A percentile compares a stretch with the other conserved stretches of the same genome.
Evolutionary conservation across 2,797 vertebrate genomes (phyloP).

Genomic region (Psittacula echo): DNA sequence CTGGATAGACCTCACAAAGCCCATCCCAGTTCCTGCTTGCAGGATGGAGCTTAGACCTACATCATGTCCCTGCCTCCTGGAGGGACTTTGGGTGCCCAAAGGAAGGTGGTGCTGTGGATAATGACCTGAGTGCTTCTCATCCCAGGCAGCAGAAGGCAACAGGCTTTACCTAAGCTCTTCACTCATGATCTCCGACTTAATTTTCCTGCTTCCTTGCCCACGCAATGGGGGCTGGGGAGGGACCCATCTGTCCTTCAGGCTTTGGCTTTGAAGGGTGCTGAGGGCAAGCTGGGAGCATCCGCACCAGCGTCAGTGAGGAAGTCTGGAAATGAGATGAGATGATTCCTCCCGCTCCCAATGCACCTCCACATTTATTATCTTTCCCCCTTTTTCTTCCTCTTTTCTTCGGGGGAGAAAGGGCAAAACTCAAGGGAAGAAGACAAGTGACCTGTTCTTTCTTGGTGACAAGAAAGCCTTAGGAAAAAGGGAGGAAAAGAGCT

Average conservation of each 20-base stretch:
- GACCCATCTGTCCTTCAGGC: neutral
- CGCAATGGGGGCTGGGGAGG: neutral
- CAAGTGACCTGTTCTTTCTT: neutral
- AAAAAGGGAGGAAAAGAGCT: neutral
- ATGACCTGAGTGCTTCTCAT: neutral
- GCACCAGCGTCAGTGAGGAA: neutral
- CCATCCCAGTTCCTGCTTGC: neutral
- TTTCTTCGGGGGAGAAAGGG: neutral
- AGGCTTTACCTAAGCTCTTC: neutral
- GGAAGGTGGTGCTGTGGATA: neutral
- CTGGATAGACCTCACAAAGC: neutral
- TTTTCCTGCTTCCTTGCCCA: neutral
- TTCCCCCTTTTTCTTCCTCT: fast-evolving
- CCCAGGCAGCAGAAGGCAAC: neutral
- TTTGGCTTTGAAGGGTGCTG: neutral
- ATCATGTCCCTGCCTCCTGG: too few species aligned
- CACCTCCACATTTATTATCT: neutral
- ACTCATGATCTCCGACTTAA: neutral
- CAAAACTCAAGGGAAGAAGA: neutral
- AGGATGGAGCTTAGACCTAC: neutral
- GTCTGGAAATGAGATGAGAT: neutral
- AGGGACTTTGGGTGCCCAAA: neutral
- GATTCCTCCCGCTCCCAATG: neutral
- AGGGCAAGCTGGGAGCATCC: neutral
- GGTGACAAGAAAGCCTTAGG: neutral